Conservation (phyloP, 2,113 vertebrate species). For the Dendropsophus ebraccatus region DNA sequence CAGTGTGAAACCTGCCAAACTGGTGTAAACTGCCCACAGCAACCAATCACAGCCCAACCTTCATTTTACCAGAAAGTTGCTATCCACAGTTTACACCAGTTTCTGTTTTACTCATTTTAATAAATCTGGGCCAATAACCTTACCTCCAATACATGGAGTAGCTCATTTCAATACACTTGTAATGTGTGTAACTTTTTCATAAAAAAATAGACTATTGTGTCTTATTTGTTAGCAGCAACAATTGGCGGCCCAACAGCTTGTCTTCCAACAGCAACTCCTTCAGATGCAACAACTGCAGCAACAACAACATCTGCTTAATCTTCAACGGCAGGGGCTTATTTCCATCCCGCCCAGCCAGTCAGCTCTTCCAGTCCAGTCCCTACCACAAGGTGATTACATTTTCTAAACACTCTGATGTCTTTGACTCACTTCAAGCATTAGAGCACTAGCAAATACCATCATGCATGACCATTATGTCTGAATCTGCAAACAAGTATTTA, state of each 20-base stretch:
- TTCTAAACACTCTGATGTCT: background rate
- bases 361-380: slow-evolving; percentile 92
- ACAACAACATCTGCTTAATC: slow-evolving; percentile 98
- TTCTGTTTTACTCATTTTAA: too few species aligned
- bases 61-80: too few species aligned
- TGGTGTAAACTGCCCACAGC: too few species aligned
- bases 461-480: background rate
- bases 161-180: background rate
- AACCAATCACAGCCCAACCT: too few species aligned
- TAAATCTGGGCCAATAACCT: background rate
- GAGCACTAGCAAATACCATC: background rate
- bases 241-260: slow-evolving; percentile 98
- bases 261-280: slow-evolving; percentile 99
- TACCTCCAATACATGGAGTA: background rate
- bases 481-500: background rate
- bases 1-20: too few species aligned
- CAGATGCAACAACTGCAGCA: slow-evolving; percentile 99
- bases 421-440: background rate
- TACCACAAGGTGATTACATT: slow-evolving; percentile 85
- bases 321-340: slow-evolving; percentile 99
- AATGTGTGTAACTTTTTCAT: too few species aligned
- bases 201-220: slow-evolving; percentile 22
- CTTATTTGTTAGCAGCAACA: slow-evolving; percentile 81
- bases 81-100: too few species aligned
- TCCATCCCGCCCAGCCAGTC: slow-evolving; percentile 95